Conservation (phyloP, 2,888 invertebrate species). For the Athripsodes cinereus region DNA sequence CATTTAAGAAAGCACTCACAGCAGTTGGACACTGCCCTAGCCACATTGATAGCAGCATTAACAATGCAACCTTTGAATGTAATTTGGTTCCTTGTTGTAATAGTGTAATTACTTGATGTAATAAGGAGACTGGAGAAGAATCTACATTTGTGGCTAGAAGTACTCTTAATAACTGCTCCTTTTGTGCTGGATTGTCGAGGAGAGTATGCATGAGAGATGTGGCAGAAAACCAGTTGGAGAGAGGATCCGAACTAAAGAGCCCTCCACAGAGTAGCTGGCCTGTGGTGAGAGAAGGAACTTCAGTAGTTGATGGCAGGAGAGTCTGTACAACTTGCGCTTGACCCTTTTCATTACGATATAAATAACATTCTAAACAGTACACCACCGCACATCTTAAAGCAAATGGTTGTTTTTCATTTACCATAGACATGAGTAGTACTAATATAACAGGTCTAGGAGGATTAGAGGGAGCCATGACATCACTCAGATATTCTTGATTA, state of each 20-base stretch:
- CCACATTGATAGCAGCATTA: conserved; percentile 90
- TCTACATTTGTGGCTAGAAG: conserved; percentile 80
- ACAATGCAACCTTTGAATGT: conserved; percentile 76
- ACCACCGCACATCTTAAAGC: conserved; percentile 77
- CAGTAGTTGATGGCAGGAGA: conserved; percentile 79
- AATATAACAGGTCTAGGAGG: conserved; percentile 93
- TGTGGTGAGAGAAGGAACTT: conserved; percentile 63
- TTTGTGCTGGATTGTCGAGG: conserved; percentile 76
- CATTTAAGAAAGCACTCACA: conserved; percentile 74
- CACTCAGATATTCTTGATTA: conserved; percentile 89
- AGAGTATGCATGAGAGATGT: conserved; percentile 87
- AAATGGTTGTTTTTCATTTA: conserved; percentile 96
- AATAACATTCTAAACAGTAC: conserved; percentile 95
- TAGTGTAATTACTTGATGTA: conserved; percentile 82
- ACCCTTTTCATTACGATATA: conserved; percentile 86
- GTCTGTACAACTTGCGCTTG: conserved; percentile 88
- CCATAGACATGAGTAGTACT: conserved; percentile 95
- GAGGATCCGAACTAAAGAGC: conserved; percentile 77
- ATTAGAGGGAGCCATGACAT: conserved; percentile 85
- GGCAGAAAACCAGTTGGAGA: conserved; percentile 94
- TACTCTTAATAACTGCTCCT: conserved; percentile 87
- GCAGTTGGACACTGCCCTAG: conserved; percentile 75
- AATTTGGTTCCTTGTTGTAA: conserved; percentile 77
- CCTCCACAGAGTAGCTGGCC: conserved; percentile 93
- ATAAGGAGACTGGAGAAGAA: conserved; percentile 78